Evolutionary conservation across 2,797 vertebrate species (phyloP), one percentile per base, ranked within the genome.

Genomic region (Parambassis ranga): DNA sequence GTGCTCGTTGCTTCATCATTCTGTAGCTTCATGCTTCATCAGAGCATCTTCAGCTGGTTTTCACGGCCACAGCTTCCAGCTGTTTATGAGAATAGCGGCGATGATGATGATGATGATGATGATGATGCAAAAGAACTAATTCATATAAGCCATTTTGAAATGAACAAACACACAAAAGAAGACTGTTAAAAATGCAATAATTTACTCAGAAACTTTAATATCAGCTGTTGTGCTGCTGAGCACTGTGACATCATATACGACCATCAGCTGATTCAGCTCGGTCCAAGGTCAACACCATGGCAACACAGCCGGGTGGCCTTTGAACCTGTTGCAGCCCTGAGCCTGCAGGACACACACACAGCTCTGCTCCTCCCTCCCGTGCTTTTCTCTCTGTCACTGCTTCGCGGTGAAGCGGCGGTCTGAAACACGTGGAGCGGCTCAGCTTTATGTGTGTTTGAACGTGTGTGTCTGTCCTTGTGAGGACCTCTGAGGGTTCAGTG

Each of bases 291-390:
- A 6, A 19, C 26, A 28, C 72, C 51, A 68, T 4, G 55, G 59
- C 31, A 50, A 64, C 61, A 9, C n/a, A 24, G 48, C 43, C 0
- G 0, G 65, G 11, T 43, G 65, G 66, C 65, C 65, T 67, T 71
- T 15, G 65, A 77, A 52, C 77, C 30, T 7, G 3, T 10, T 10
- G 1, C 52, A 52, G 28, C 6, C 7, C 36, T 43, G 19, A 57
- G 47, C 38, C 36, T 31, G 53, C 42, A 44, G 43, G 47, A 16
- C 47, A 22, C 37, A 41, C 57, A 24, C 37, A 27, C 47, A 23
- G 10, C 10, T 42, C 16, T 24, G 13, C 36, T 32, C 11, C 10
- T 30, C 0, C 22, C 57, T 11, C 3, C 28, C 27, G 39, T 38
- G 5, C 49, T 11, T 32, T 26, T 35, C 6, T 35, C 22, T 27